A percentile compares a stretch with the other conserved stretches of the same genome.
Evolutionary conservation across 1,140 invertebrate genomes (phyloP).

Genomic region (Cherax quadricarinatus): DNA sequence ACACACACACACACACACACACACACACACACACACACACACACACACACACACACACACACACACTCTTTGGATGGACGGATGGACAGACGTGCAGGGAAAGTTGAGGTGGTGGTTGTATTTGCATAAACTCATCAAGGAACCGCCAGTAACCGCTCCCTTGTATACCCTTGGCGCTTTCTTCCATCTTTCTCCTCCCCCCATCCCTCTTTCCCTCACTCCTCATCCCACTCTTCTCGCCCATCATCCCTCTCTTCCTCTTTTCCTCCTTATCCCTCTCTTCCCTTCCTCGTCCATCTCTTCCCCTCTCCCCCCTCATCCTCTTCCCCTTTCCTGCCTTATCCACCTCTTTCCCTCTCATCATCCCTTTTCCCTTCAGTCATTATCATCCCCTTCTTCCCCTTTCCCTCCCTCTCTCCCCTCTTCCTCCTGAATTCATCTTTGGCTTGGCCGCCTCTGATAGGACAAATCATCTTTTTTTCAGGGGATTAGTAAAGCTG

Average conservation of each 20-base stretch:
- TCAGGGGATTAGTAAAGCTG: not conserved
- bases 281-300: not conserved
- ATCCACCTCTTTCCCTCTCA: too few species aligned
- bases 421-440: not conserved
- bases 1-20: too few species aligned
- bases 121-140: conserved; percentile 21
- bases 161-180: not conserved
- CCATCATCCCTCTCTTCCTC: not conserved
- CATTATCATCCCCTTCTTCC: not conserved
- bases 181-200: not conserved
- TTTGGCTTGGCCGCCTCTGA: too few species aligned
- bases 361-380: not conserved
- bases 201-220: not conserved
- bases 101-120: not conserved
- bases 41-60: not conserved
- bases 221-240: not conserved
- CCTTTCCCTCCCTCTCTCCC: not conserved
- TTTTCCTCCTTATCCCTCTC: not conserved
- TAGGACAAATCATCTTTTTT: not conserved
- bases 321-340: too few species aligned
- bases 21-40: not conserved
- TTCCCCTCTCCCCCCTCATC: too few species aligned
- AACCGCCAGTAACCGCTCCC: not conserved
- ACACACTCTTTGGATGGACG: too few species aligned
- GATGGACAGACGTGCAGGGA: not conserved